phyloP scores from a whole-genome alignment of 2,113 vertebrate genomes.

The Rattus norvegicus region DNA sequence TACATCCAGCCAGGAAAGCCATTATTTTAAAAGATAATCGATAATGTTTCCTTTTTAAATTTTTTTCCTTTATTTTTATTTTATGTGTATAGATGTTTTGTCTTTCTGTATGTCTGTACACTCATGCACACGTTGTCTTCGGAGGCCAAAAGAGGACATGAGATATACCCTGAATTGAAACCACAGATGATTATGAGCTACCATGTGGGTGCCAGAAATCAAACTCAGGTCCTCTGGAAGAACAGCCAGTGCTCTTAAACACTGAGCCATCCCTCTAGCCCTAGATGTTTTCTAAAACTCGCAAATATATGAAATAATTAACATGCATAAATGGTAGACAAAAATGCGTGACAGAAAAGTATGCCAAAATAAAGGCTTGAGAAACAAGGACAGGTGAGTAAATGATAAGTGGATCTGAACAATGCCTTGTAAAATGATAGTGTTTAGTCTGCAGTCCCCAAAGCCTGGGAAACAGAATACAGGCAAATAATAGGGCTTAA shows the following conservation, averaged over 20 bases:
- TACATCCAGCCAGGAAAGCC: neutral
- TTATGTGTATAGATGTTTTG: neutral
- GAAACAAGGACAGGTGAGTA: neutral
- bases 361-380: neutral
- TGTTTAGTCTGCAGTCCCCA: neutral
- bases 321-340: neutral
- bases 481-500: neutral
- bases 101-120: neutral
- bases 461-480: neutral
- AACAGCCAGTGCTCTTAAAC: neutral
- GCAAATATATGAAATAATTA: neutral
- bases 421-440: neutral
- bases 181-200: neutral
- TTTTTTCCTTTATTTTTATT: neutral
- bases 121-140: neutral
- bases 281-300: neutral
- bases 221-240: neutral
- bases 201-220: neutral
- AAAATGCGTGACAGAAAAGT: neutral
- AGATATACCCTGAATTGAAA: neutral
- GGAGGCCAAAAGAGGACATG: neutral
- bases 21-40: neutral
- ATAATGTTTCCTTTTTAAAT: neutral
- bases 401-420: neutral
- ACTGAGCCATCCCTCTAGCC: neutral